phyloP scores from a whole-genome alignment of 1,140 invertebrate species.

The Pseudachorutes palmiensis region DNA sequence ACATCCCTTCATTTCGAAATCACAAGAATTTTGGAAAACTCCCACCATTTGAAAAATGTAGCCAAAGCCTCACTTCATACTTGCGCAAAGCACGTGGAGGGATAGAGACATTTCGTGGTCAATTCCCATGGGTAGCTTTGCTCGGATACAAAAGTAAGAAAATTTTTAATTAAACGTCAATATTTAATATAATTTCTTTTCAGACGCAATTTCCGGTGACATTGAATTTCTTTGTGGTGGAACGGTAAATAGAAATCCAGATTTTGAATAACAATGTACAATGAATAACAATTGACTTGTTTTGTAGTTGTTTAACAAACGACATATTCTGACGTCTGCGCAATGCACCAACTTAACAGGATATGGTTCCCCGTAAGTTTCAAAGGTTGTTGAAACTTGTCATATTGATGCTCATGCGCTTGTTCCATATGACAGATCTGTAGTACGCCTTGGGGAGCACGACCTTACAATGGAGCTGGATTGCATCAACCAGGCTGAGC shows the following conservation, averaged over 20 bases:
- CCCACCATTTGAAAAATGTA: conserved; percentile 8
- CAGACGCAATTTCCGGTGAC: neutral
- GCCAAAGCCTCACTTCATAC: neutral
- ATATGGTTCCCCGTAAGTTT: neutral
- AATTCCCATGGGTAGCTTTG: neutral
- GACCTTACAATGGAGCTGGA: conserved; percentile 16
- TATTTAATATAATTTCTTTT: neutral
- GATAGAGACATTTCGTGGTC: neutral
- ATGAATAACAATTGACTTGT: neutral
- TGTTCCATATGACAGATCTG: neutral
- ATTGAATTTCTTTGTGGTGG: conserved; percentile 6
- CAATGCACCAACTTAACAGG: neutral
- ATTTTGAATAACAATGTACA: neutral
- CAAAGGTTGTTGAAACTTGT: neutral
- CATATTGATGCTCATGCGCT: neutral
- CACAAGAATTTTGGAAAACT: conserved; percentile 11
- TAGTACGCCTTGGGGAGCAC: conserved; percentile 17
- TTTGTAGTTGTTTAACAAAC: neutral
- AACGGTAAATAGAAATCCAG: neutral
- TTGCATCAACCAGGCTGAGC: conserved; percentile 9
- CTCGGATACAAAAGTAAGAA: conserved; percentile 19
- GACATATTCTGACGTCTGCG: neutral
- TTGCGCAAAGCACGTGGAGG: conserved; percentile 7
- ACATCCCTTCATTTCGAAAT: neutral
- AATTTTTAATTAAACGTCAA: neutral